A percentile compares a stretch with the other conserved stretches of the same genome.
phyloP scores from a whole-genome alignment of 2,888 invertebrate species.

The Gastracanthus pulcherrimus region DNA sequence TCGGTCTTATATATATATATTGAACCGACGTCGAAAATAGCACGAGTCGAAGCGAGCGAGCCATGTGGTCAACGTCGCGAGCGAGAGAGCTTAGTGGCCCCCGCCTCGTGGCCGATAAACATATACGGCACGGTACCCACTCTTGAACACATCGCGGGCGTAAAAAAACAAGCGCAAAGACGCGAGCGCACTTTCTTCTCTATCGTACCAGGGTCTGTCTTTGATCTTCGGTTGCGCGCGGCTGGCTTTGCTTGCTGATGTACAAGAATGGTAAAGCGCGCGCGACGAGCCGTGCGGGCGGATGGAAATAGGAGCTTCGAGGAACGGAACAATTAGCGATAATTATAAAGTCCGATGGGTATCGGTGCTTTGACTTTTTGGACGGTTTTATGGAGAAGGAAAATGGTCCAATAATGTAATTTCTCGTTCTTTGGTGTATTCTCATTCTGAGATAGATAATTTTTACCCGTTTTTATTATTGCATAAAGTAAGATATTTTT shows the following conservation, averaged over 20 bases:
- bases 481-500: no score
- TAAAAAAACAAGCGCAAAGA: conserved; percentile 62
- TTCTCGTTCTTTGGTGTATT: no score
- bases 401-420: no score
- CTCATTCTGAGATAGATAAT: no score
- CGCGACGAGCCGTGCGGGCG: not conserved
- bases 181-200: conserved; percentile 54
- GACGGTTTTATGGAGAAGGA: conserved; percentile 14
- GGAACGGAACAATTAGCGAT: conserved; percentile 39
- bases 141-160: conserved; percentile 12
- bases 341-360: not conserved
- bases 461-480: no score
- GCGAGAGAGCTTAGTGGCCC: conserved; percentile 40
- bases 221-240: conserved; percentile 66
- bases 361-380: not conserved
- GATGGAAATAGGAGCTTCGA: conserved; percentile 49
- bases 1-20: no score
- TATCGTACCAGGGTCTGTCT: conserved; percentile 63
- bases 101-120: conserved; percentile 72
- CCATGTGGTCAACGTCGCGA: conserved; percentile 74
- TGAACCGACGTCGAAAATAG: conserved; percentile 69
- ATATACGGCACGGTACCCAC: no score
- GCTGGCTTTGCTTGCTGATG: conserved; percentile 11
- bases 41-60: conserved; percentile 67
- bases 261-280: conserved; percentile 2